Conservation (phyloP, 92 coral and sea anemone species). For the Palythoa grandiflora region DNA sequence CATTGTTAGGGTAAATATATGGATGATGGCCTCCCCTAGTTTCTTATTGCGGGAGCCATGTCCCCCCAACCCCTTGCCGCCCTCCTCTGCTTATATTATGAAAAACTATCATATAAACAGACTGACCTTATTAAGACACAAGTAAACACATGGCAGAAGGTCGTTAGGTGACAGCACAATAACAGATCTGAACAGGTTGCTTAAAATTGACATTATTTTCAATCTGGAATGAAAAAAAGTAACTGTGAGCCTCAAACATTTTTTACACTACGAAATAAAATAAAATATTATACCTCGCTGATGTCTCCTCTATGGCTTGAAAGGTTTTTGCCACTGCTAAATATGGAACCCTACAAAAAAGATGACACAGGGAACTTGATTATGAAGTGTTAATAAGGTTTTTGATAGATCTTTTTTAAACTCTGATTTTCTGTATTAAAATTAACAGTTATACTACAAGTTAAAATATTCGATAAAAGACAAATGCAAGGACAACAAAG, state of each 20-base stretch:
- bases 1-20: too few relatives aligned
- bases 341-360: slow-evolving; percentile 85
- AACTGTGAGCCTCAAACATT: not conserved
- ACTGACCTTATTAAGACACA: slow-evolving; percentile 93
- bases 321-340: slow-evolving; percentile 95
- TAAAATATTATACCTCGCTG: slow-evolving; percentile 82
- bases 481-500: too few relatives aligned
- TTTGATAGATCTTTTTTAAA: too few relatives aligned
- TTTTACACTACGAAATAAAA: not conserved
- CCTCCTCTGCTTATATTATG: not conserved
- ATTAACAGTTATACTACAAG: too few relatives aligned
- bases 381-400: too few relatives aligned
- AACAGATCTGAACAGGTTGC: slow-evolving; percentile 96
- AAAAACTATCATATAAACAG: not conserved
- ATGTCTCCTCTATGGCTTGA: slow-evolving; percentile 92
- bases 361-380: not conserved
- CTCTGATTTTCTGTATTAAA: too few relatives aligned
- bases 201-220: slow-evolving; percentile 89
- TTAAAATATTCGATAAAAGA: too few relatives aligned
- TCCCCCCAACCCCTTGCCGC: too few relatives aligned
- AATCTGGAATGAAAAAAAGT: slow-evolving; percentile 60
- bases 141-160: slow-evolving; percentile 87
- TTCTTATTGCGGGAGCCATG: too few relatives aligned
- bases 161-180: slow-evolving; percentile 92
- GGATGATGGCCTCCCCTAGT: too few relatives aligned